phyloP scores from a whole-genome alignment of 2,888 invertebrate species.

The Phortica magna region DNA sequence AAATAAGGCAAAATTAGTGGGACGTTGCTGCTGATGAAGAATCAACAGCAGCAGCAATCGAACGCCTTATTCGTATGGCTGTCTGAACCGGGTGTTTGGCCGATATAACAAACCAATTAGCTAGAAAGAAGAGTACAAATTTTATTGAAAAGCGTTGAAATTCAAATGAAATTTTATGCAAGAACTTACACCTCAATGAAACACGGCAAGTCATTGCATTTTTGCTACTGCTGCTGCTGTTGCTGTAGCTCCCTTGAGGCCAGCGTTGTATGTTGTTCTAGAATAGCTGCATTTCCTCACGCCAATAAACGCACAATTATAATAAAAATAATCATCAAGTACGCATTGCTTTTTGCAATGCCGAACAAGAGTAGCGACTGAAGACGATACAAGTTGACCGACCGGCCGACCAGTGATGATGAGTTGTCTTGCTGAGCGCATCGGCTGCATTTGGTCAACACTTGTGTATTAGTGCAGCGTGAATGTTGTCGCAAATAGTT shows the following conservation, averaged over 20 bases:
- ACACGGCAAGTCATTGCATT: conserved; percentile 6
- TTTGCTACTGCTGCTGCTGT: background rate
- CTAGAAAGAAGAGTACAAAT: background rate
- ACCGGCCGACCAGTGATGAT: background rate
- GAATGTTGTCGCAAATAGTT: background rate
- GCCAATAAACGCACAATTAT: conserved; percentile 75
- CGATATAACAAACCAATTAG: conserved; percentile 27
- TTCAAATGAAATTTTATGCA: conserved; percentile 23
- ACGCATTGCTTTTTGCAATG: conserved; percentile 4
- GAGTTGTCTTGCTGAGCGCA: background rate
- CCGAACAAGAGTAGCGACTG: background rate
- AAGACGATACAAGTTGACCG: background rate
- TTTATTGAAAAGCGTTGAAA: conserved; percentile 18
- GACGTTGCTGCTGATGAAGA: conserved; percentile 53
- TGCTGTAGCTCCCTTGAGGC: conserved; percentile 1
- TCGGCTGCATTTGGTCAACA: conserved; percentile 17
- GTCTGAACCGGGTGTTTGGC: background rate
- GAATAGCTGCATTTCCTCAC: conserved; percentile 64
- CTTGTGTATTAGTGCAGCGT: background rate
- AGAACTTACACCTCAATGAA: conserved; percentile 14
- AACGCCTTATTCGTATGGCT: background rate
- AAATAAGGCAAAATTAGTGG: conserved; percentile 69
- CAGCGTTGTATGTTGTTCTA: conserved; percentile 30
- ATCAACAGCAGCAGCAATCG: background rate
- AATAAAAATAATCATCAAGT: conserved; percentile 74